phyloP scores from a whole-genome alignment of 2,888 invertebrate genomes.

The Drosophila leonis region DNA sequence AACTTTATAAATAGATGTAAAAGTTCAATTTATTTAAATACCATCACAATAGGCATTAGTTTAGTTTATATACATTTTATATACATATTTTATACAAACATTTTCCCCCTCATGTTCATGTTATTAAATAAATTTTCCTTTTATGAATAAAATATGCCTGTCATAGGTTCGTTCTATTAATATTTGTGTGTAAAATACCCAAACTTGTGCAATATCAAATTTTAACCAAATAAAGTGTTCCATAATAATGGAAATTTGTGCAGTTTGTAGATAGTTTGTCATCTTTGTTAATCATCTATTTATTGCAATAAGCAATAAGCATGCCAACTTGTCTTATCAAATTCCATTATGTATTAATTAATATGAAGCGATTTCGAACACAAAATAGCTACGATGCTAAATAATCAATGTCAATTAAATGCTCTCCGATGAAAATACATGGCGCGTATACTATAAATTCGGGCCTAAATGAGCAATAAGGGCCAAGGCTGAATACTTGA shows the following conservation, averaged over 20 bases:
- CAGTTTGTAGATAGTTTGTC: neutral
- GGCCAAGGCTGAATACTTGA: slow-evolving; percentile 1
- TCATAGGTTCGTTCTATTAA: too few relatives aligned
- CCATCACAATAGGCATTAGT: neutral
- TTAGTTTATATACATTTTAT: too few relatives aligned
- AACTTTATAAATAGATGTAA: neutral
- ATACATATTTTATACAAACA: too few relatives aligned
- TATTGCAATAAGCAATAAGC: neutral
- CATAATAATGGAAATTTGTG: neutral
- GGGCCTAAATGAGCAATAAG: neutral
- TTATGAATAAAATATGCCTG: too few relatives aligned
- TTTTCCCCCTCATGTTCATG: too few relatives aligned
- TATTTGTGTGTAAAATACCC: neutral
- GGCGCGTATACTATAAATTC: neutral
- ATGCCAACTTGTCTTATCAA: neutral
- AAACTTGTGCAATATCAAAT: neutral
- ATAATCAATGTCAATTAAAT: neutral
- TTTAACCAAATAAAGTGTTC: neutral
- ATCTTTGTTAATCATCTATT: neutral
- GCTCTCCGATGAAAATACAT: neutral
- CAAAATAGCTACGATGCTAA: neutral
- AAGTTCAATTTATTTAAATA: neutral
- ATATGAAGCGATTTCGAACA: too few relatives aligned
- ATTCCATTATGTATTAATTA: neutral
- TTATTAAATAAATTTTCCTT: too few relatives aligned